Conservation (phyloP, 2,113 vertebrate genomes). For the Hipposideros armiger region DNA sequence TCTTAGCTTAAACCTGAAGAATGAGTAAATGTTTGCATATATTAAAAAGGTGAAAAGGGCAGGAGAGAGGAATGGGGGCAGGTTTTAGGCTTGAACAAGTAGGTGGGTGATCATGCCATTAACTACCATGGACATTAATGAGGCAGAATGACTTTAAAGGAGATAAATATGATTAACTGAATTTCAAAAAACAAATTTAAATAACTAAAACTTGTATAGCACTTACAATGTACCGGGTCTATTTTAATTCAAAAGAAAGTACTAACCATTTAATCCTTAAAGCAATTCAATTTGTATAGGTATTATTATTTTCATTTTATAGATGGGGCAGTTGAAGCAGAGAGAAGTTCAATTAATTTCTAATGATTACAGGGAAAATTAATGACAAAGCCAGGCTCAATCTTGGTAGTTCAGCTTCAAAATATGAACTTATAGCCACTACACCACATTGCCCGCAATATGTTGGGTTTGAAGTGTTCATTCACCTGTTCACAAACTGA, state of each 20-base stretch:
- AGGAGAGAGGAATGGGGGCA: not conserved
- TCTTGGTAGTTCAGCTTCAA: not conserved
- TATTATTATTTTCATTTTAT: not conserved
- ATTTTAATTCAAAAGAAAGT: not conserved
- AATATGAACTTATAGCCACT: not conserved
- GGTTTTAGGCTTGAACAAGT: not conserved
- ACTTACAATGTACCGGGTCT: not conserved
- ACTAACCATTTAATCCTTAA: not conserved
- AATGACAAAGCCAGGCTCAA: not conserved
- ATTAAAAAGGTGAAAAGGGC: not conserved
- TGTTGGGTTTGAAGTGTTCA: not conserved
- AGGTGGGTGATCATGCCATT: not conserved
- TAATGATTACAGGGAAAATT: too few relatives aligned
- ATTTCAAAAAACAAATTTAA: not conserved
- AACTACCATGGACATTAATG: not conserved
- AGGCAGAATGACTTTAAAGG: not conserved
- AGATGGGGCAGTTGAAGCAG: not conserved
- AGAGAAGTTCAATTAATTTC: not conserved
- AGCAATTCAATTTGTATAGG: not conserved
- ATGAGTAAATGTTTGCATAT: not conserved
- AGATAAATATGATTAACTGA: not conserved
- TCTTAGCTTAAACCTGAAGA: not conserved
- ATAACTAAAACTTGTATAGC: not conserved
- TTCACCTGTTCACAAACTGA: not conserved
- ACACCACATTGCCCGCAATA: not conserved